phyloP scores from a whole-genome alignment of 2,797 vertebrate species.

The Mionectes olivaceus region DNA sequence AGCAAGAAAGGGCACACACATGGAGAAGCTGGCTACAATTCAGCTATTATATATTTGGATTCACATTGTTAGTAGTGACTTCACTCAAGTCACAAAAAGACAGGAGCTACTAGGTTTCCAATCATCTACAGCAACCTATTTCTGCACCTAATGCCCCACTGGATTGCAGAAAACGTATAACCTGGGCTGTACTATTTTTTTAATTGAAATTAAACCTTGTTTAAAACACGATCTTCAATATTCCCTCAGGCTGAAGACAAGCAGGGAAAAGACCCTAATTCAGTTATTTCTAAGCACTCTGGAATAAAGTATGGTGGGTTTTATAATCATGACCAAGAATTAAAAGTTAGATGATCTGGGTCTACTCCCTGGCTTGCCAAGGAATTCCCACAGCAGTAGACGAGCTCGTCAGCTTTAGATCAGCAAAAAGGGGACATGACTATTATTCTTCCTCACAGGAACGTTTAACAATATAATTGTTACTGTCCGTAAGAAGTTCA shows the following conservation, averaged over 20 bases:
- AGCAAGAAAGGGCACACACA: not conserved
- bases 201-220: not conserved
- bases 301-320: not conserved
- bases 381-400: not conserved
- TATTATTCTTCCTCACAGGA: constrained; percentile 11
- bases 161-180: not conserved
- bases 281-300: not conserved
- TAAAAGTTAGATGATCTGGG: not conserved
- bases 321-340: not conserved
- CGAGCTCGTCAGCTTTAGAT: not conserved
- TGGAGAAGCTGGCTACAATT: not conserved
- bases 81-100: not conserved
- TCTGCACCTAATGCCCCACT: not conserved
- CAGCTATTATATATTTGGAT: not conserved
- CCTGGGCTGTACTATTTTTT: not conserved
- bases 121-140: not conserved
- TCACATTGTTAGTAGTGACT: not conserved
- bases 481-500: constrained; percentile 3
- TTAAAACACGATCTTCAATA: not conserved
- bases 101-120: not conserved
- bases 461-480: constrained; percentile 30
- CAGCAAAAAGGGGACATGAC: not conserved
- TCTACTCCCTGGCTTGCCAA: not conserved
- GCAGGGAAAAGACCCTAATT: not conserved
- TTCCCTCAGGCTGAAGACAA: not conserved